These are phyloP conservation scores for Eristalinus sepulchralis DNA, from an alignment of 2,888 invertebrate genomes.

Conservation along the genomic window DNA sequence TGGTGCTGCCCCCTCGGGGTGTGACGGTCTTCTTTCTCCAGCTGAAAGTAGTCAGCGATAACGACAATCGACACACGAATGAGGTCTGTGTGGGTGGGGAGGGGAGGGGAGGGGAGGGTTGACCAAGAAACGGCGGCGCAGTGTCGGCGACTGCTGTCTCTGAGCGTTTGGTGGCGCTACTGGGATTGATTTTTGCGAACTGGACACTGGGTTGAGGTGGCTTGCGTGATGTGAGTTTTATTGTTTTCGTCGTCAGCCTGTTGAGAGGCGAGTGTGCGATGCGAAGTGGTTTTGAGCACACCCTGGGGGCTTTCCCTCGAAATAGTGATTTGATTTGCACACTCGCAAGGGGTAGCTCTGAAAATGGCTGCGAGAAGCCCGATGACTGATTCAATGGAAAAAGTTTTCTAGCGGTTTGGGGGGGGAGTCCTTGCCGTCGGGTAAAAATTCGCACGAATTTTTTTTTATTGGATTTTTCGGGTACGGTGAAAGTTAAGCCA, in stretches of 20 bases:
- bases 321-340: neutral
- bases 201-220: neutral
- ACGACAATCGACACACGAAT: slow-evolving; percentile 4
- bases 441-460: neutral
- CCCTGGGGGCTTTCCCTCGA: neutral
- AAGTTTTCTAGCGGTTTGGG: neutral
- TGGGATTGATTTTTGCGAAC: slow-evolving; percentile 30
- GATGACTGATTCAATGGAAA: neutral
- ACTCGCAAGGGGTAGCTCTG: neutral
- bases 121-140: neutral
- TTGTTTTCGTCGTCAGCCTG: slow-evolving; percentile 23
- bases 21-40: neutral
- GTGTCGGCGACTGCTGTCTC: neutral
- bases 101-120: neutral
- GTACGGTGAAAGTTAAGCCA: neutral
- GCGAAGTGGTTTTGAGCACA: slow-evolving; percentile 11
- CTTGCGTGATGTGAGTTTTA: slow-evolving; percentile 1
- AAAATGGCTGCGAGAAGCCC: neutral
- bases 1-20: slow-evolving; percentile 2
- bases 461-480: neutral
- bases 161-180: neutral
- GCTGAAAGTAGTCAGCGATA: slow-evolving; percentile 15
- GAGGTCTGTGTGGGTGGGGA: neutral
- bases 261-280: slow-evolving; percentile 4
- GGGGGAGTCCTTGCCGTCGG: neutral